phyloP scores from a whole-genome alignment of 2,888 invertebrate genomes.

The Augochlorella aurata region DNA sequence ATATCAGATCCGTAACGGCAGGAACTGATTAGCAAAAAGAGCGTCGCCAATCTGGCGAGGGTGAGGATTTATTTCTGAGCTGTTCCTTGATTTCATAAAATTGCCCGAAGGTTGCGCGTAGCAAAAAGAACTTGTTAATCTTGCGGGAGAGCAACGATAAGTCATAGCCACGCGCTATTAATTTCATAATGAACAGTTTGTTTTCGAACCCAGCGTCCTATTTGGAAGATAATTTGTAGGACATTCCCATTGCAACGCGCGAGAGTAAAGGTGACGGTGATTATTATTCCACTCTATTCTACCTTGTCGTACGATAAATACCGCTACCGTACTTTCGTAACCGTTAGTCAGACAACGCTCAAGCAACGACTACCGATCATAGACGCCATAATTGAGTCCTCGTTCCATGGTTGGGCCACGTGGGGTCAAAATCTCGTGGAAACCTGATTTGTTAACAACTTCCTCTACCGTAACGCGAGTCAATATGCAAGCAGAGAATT shows the following conservation, averaged over 20 bases:
- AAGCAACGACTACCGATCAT: constrained; percentile 25
- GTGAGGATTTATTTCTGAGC: neutral
- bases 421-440: neutral
- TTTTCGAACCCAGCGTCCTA: neutral
- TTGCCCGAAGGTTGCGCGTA: neutral
- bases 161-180: too few relatives aligned
- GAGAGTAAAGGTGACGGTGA: constrained; percentile 14
- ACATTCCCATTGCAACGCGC: neutral
- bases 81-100: constrained; percentile 10
- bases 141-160: constrained; percentile 17
- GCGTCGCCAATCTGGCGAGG: neutral
- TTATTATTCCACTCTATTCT: constrained; percentile 45
- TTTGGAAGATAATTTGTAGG: neutral
- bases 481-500: neutral
- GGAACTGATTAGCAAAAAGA: neutral
- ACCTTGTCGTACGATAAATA: constrained; percentile 50
- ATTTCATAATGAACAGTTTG: neutral
- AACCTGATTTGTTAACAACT: neutral
- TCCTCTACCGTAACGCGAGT: neutral
- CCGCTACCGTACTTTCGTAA: constrained; percentile 47
- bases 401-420: neutral
- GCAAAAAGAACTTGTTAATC: constrained; percentile 29
- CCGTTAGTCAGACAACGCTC: constrained; percentile 45
- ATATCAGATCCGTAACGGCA: neutral
- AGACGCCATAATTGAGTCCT: neutral